Evolutionary conservation across 2,888 invertebrate genomes (phyloP), one percentile per base, ranked within the genome.

Genomic region (Noctua fimbriata): DNA sequence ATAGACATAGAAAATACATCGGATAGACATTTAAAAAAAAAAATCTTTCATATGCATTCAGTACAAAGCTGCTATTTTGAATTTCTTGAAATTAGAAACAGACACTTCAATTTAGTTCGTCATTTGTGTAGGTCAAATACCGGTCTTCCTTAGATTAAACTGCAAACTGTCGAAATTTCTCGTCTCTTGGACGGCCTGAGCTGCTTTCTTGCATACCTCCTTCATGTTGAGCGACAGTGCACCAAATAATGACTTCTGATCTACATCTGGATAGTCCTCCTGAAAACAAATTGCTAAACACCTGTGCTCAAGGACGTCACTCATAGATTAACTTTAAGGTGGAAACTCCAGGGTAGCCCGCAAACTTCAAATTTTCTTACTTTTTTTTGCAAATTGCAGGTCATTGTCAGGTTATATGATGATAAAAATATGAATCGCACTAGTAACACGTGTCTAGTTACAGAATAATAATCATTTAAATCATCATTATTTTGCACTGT

Each of bases 211-310:
- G 66, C 95, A 95, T 0, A 96, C 91, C 1, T 91, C 90, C 66
- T 93, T 94, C 95, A 96, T 95, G 5, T 94, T 95, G 0, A 88
- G 89, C 0, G 93, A 93, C 3, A 96, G 77, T 0, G 81, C 82
- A 0, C 90, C 88, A 65, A 96, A 95, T 65, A 90, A 89, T 0
- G 87, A 85, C 3, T 89, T 90, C 49, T 89, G 86, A 16, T 90
- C 91, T 0, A 74, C 0, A 0, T 79, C 82, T 0, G 79, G 69
- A 0, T 88, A 80, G 9, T 90, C 87, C 24, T 91, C 89, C 93
- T 93, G 75, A 4, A 44, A 67, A n/a, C n/a, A 67, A 63, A 63
- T 32, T 4, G 63, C n/a, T n/a, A 58, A 58, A 58, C n/a, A 5
- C 58, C 58, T n/a, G 58, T 58, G n/a, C 5, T 58, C n/a, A 58